Base-by-base conservation (phyloP, 2,888 invertebrate genomes). In the Sinelater perroti region DNA sequence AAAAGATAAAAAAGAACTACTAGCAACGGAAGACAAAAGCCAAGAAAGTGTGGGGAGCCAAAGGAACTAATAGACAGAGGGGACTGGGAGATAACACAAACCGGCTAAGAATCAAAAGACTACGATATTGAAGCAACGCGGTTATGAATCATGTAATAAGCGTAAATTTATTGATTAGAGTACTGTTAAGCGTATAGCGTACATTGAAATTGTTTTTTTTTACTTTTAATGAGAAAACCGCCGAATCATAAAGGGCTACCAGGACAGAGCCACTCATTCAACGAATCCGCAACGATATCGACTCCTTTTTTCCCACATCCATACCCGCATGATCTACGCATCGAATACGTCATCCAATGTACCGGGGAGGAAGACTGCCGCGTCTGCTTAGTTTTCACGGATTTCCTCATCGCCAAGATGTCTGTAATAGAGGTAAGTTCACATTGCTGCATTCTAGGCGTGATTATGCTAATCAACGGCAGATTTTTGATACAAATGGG, bases 401-500 rank as follows among this genome's bases (percentile, higher is more conserved):
- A 89, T 73, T 89, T 87, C 71, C 85, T 86, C 66, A 73, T 89
- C 60, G 84, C 87, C 1, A 74, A 83, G 6, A 82, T 84, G 10
- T 87, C 88, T 0, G 83, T 87, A 17, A 81, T 89, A 69, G 88
- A 88, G 81, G 86, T 86, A 69, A 56, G 56, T 18, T n/a, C 16
- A 6, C 7, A 6, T 13, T 6, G 11, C 8, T 44, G 7, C n/a
- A 6, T 17, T 18, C 31, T 7, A n/a, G n/a, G 2, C 18, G n/a
- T 18, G 11, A 28, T 14, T 33, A 18, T 11, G 31, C 21, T 31
- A 46, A 42, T 24, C 6, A 40, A 6, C 28, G 21, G 16, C 56
- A 86, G 85, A 84, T 88, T 70, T 87, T 86, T 66, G 88, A 88
- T 71, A 85, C 83, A 75, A 86, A 87, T 68, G 85, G 86, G 1